phyloP scores from a whole-genome alignment of 2,888 invertebrate species.

The Sisyra nigra region DNA sequence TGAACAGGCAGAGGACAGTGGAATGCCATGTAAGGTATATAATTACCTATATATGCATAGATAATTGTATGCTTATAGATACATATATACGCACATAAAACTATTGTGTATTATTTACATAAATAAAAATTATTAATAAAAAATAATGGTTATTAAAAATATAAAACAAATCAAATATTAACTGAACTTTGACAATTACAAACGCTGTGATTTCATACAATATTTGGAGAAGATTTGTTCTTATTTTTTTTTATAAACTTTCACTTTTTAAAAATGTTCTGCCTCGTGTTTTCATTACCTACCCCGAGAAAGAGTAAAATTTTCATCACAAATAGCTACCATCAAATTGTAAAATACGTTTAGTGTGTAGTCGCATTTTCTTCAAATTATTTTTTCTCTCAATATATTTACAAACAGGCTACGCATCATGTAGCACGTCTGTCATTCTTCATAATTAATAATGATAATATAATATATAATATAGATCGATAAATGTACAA shows the following conservation, averaged over 20 bases:
- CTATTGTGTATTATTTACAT: conserved; percentile 1
- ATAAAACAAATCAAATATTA: neutral
- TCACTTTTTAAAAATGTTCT: too few relatives aligned
- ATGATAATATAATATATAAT: too few relatives aligned
- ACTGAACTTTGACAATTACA: conserved; percentile 2
- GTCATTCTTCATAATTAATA: too few relatives aligned
- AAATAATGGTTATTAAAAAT: conserved; percentile 3
- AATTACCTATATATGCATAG: too few relatives aligned
- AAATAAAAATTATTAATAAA: conserved; percentile 3
- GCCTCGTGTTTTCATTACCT: too few relatives aligned
- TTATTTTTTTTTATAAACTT: too few relatives aligned
- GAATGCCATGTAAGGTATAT: conserved; percentile 3
- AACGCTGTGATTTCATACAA: too few relatives aligned
- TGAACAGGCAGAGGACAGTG: neutral
- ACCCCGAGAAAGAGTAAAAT: too few relatives aligned
- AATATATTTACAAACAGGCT: conserved; percentile 2
- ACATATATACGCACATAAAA: neutral
- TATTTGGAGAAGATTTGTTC: too few relatives aligned
- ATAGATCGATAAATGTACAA: too few relatives aligned
- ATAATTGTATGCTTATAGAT: neutral
- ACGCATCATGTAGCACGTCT: too few relatives aligned
- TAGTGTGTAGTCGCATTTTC: neutral
- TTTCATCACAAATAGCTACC: neutral
- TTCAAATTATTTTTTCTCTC: neutral
- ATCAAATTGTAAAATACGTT: neutral